Base-by-base conservation (phyloP, 2,797 vertebrate genomes). In the Xenentodon cancila region DNA sequence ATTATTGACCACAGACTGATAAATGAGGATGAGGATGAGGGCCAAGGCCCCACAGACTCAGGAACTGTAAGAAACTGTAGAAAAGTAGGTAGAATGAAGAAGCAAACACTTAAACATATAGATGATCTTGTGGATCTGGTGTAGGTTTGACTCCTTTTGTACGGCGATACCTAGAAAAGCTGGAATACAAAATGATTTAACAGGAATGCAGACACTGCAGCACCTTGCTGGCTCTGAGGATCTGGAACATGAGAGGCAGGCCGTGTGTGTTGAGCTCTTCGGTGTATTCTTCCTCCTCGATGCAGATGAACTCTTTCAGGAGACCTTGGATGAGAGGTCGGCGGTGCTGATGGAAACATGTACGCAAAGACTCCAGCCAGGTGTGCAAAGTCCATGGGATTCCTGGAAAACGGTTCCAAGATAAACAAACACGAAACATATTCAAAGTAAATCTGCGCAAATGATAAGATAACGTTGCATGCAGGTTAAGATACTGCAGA, bases 321-420 rank as follows among this genome's bases (percentile, higher is more conserved):
- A 99, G 90, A 76, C 97, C 96, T 80, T 99, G 97, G 88, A 98
- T 97, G 79, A 98, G 93, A 1, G 96, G 96, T 46, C 96, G 90
- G 20, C 97, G 93, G 86, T 97, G 96, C 86, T 99, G 97, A 74
- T 94, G 93, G 91, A 97, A 99, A 74, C 96, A 97, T 0, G 95
- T 96, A 15, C 96, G 93, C 85, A 99, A 84, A 21, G 97, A 99
- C 88, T 98, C 96, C 82, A 98, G 76, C 97, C 97, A 99, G 0
- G 95, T 96, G 85, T 99, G 97, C 72, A 99, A 90, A 0, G 95
- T 99, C 97, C 97, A 99, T 0, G 97, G 96, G 25, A 99, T 94
- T 12, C 97, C 97, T 97, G 77, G 17, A 40, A 59, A 25, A 9
- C 1, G 20, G 22, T 9, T 8, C 42, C 3, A 18, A 52, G 1